Percentiles rank a stretch among this genome's conserved stretches.
Conservation (phyloP, 2,797 vertebrate genomes). For the Myripristis jacobus region DNA sequence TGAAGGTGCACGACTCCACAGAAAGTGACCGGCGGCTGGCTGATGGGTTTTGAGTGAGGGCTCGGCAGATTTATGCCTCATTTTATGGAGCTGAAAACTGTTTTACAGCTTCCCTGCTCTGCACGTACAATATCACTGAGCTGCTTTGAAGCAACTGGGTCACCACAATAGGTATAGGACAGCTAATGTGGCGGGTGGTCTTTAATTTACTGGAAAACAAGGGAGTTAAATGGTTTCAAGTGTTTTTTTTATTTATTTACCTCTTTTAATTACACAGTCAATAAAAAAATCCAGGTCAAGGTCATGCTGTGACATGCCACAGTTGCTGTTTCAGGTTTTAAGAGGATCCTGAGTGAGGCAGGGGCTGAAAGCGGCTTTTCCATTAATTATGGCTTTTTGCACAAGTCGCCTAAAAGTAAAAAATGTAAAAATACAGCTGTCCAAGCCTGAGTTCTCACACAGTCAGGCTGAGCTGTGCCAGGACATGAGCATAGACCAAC, state of each 20-base stretch:
- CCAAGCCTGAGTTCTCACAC: background rate
- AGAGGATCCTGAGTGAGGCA: conserved; percentile 29
- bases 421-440: background rate
- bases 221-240: background rate
- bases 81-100: background rate
- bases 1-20: background rate
- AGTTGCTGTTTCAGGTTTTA: conserved; percentile 38
- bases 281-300: background rate
- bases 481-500: background rate
- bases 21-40: conserved; percentile 9
- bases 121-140: background rate
- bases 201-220: background rate
- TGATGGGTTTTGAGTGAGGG: conserved; percentile 1
- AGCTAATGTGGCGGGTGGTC: background rate
- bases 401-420: background rate
- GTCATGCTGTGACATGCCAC: conserved; percentile 5
- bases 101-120: background rate
- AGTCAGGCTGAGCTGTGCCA: background rate
- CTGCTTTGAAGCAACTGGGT: conserved; percentile 9
- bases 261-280: background rate
- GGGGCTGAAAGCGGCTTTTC: background rate
- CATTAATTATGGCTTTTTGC: background rate
- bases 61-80: background rate
- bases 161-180: background rate
- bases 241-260: background rate